Evolutionary conservation across 2,888 invertebrate species (phyloP).

Genomic region (Elysia crispata): DNA sequence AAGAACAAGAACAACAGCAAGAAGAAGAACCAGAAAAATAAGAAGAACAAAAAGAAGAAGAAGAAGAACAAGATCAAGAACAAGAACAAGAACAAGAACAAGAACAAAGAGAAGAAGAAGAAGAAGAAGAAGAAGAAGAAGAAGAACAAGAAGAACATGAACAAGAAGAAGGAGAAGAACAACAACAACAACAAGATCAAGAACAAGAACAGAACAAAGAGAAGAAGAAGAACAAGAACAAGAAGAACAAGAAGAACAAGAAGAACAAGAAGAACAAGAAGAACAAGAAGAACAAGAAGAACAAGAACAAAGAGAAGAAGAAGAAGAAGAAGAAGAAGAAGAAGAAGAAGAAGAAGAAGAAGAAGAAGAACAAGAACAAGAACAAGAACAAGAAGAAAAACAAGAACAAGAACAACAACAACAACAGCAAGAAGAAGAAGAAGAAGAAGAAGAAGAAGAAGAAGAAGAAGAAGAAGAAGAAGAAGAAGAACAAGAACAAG

Average conservation of each 20-base stretch:
- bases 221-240: too few relatives aligned
- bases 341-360: conserved; percentile 9
- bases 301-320: too few relatives aligned
- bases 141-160: too few relatives aligned
- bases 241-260: neutral
- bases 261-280: conserved; percentile 15
- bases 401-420: neutral
- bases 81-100: too few relatives aligned
- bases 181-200: too few relatives aligned
- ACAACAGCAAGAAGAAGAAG: neutral
- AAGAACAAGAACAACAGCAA: too few relatives aligned
- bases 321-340: neutral
- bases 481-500: neutral
- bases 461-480: neutral
- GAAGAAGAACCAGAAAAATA: too few relatives aligned
- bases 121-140: conserved; percentile 22
- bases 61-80: neutral
- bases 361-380: neutral
- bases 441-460: neutral
- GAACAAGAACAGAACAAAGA: too few relatives aligned
- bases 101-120: neutral
- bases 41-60: too few relatives aligned
- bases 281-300: neutral
- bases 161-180: too few relatives aligned
- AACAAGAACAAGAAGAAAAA: too few relatives aligned